Conservation (phyloP, 2,888 invertebrate genomes). For the Mechanitis mazaeus region DNA sequence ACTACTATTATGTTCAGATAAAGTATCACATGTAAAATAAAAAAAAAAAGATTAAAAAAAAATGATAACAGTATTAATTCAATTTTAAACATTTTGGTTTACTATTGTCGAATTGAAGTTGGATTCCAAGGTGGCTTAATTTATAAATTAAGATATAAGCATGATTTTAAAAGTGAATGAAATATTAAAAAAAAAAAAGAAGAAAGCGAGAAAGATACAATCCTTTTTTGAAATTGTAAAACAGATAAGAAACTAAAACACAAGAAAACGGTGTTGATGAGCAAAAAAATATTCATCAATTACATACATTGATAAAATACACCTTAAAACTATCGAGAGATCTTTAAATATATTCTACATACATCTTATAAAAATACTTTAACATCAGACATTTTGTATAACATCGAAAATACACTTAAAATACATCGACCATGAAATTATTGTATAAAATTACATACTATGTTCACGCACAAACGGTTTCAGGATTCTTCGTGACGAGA, state of each 20-base stretch:
- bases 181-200: too few relatives aligned
- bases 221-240: too few relatives aligned
- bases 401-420: conserved; percentile 64
- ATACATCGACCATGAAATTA: conserved; percentile 38
- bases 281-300: not conserved
- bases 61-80: too few relatives aligned
- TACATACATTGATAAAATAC: not conserved
- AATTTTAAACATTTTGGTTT: too few relatives aligned
- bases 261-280: not conserved
- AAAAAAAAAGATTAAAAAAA: too few relatives aligned
- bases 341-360: conserved; percentile 22
- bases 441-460: conserved; percentile 41
- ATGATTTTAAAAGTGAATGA: too few relatives aligned
- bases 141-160: too few relatives aligned
- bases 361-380: conserved; percentile 67
- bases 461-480: conserved; percentile 14
- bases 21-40: too few relatives aligned
- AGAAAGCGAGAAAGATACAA: too few relatives aligned
- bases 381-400: conserved; percentile 60
- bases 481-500: conserved; percentile 28
- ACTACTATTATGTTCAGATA: too few relatives aligned
- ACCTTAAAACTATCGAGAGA: not conserved
- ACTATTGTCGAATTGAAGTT: too few relatives aligned
- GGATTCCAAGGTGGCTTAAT: too few relatives aligned
- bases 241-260: not conserved